Evolutionary conservation across 1,140 invertebrate genomes (phyloP).

Genomic region (Liolophura sinensis): DNA sequence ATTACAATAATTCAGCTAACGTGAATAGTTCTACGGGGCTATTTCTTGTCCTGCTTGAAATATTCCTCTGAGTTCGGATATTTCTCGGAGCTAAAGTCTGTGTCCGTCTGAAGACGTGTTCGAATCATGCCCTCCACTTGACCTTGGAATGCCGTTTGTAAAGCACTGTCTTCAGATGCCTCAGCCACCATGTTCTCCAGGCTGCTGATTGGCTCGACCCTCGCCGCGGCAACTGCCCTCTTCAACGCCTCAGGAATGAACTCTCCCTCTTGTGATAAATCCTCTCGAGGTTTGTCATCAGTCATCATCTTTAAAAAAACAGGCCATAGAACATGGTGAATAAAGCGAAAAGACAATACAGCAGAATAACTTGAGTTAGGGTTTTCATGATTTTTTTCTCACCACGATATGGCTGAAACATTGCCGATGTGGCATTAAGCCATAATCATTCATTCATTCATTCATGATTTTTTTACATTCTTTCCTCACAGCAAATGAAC

Average conservation of each 20-base stretch:
- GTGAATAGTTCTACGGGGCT: too few relatives aligned
- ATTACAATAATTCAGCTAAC: too few relatives aligned
- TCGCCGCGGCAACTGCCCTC: conserved; percentile 61
- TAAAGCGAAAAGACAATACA: background rate
- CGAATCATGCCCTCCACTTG: conserved; percentile 57
- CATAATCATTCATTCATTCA: too few relatives aligned
- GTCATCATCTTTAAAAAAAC: conserved; percentile 57
- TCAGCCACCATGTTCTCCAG: conserved; percentile 58
- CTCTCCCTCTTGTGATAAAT: conserved; percentile 29
- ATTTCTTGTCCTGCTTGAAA: conserved; percentile 37
- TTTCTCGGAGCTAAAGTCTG: conserved; percentile 61
- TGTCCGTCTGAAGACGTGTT: conserved; percentile 56
- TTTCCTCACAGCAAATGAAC: too few relatives aligned
- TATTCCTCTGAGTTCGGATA: conserved; percentile 62
- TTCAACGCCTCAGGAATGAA: conserved; percentile 57
- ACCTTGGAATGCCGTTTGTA: conserved; percentile 60
- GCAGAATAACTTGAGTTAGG: background rate
- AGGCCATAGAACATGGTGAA: background rate
- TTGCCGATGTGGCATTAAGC: too few relatives aligned
- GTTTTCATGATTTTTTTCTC: background rate
- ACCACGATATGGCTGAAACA: background rate
- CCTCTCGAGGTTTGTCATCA: conserved; percentile 23
- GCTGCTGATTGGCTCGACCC: conserved; percentile 59
- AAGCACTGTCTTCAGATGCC: conserved; percentile 51
- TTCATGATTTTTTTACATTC: background rate